Conservation (phyloP, 2,797 vertebrate genomes). For the Cyclura pinguis region DNA sequence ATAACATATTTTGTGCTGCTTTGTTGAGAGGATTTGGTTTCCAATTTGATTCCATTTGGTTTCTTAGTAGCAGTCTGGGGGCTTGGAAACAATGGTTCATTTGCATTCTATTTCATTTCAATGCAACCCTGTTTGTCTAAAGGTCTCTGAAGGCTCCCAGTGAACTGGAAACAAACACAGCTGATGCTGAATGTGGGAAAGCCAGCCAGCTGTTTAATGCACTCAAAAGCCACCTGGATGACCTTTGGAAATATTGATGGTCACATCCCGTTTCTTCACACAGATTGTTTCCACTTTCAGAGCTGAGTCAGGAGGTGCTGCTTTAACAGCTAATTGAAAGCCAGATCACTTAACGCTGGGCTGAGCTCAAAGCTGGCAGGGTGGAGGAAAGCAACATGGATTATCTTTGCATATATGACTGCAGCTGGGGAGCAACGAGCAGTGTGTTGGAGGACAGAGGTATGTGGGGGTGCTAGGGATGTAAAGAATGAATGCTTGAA, state of each 20-base stretch:
- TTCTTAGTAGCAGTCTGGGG: neutral
- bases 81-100: neutral
- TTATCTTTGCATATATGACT: neutral
- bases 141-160: slow-evolving; percentile 8
- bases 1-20: slow-evolving; percentile 25
- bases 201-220: neutral
- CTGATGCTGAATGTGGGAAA: neutral
- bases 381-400: neutral
- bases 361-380: slow-evolving; percentile 8
- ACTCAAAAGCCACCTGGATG: neutral
- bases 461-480: neutral
- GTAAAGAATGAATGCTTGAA: neutral
- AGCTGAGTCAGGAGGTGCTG: slow-evolving; percentile 13
- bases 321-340: slow-evolving; percentile 14
- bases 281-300: slow-evolving; percentile 25
- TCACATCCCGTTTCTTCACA: neutral
- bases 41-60: slow-evolving; percentile 16
- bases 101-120: slow-evolving; percentile 17
- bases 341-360: neutral
- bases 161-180: slow-evolving; percentile 9
- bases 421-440: neutral
- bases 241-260: slow-evolving; percentile 47
- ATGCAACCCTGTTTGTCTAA: neutral
- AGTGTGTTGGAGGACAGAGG: neutral
- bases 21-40: neutral